Conservation (phyloP, 2,797 vertebrate species). For the Cygnus olor region DNA sequence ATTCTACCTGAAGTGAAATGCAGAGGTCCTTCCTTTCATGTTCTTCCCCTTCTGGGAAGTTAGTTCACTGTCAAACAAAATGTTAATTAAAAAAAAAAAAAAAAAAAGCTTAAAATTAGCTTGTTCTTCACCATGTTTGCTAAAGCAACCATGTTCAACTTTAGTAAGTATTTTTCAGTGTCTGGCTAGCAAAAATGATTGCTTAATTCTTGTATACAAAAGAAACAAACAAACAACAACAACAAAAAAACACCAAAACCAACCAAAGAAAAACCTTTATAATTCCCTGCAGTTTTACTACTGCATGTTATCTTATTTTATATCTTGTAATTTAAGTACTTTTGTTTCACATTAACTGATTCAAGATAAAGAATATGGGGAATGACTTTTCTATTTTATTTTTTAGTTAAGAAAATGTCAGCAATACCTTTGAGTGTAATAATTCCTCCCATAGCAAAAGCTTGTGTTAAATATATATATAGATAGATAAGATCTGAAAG, state of each 20-base stretch:
- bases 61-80: neutral
- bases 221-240: neutral
- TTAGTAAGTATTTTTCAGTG: neutral
- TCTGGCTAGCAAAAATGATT: neutral
- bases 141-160: neutral
- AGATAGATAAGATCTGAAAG: neutral
- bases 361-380: neutral
- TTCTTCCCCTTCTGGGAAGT: neutral
- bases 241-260: neutral
- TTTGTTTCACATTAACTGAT: neutral
- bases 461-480: neutral
- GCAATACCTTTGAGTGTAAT: neutral
- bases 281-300: neutral
- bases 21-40: neutral
- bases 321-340: neutral
- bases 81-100: neutral
- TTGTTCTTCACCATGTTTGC: neutral
- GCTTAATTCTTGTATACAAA: fast-evolving
- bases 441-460: neutral
- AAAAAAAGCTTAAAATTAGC: neutral
- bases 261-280: neutral
- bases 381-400: neutral
- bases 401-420: neutral
- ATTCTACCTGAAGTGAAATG: neutral
- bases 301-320: neutral